Conservation (phyloP, 2,888 invertebrate species). For the Pteria penguin region DNA sequence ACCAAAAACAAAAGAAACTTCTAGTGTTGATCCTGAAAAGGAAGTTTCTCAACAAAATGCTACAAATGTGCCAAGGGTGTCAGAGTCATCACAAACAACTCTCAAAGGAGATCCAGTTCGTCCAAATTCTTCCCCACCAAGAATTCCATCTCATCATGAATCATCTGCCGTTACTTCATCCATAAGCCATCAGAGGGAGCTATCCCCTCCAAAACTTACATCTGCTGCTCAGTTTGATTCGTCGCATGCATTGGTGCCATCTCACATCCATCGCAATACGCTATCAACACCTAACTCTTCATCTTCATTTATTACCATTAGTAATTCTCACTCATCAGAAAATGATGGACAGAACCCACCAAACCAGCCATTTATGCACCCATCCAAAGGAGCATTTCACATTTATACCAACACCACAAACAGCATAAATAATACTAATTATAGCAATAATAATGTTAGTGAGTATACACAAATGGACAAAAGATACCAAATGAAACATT, state of each 20-base stretch:
- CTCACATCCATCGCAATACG: background rate
- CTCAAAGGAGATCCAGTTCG: conserved; percentile 8
- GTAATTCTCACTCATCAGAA: background rate
- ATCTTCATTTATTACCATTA: background rate
- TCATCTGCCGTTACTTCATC: background rate
- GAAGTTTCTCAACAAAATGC: background rate
- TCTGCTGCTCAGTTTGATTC: background rate
- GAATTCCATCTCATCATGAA: background rate
- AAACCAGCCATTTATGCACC: background rate
- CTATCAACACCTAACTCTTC: background rate
- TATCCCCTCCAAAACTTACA: conserved; percentile 17
- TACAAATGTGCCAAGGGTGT: background rate
- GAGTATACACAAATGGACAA: conserved; percentile 23
- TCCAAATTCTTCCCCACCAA: conserved; percentile 34
- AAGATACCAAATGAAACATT: conserved; percentile 39
- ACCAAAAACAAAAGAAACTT: conserved; percentile 26
- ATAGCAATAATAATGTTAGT: conserved; percentile 7
- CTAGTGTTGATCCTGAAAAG: conserved; percentile 15
- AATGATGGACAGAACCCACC: background rate
- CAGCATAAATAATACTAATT: background rate
- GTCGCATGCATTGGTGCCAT: background rate
- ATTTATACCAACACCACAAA: background rate
- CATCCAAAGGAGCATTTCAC: background rate
- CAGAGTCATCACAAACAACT: no score
- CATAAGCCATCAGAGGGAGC: background rate